These are phyloP conservation scores for Protula sp. DNA, from an alignment of 2,888 invertebrate species.

Conservation along the genomic window DNA sequence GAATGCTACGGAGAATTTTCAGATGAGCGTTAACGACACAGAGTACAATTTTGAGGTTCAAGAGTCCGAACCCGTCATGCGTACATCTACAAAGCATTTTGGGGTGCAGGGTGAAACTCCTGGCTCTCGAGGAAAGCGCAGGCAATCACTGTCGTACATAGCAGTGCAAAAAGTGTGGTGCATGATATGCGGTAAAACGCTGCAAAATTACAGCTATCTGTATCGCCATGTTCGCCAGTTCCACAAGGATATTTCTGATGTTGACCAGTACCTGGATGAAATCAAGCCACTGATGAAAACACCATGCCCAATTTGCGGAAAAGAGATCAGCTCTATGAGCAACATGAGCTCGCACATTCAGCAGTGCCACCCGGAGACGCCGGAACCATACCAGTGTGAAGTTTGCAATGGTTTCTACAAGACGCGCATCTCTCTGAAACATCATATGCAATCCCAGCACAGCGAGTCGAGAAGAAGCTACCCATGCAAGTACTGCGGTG, in stretches of 20 bases:
- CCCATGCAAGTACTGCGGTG: slow-evolving; percentile 8
- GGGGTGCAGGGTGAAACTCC: no score
- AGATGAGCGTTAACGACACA: not conserved
- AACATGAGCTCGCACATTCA: slow-evolving; percentile 15
- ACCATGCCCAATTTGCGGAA: slow-evolving; percentile 15
- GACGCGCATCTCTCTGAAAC: slow-evolving; percentile 10
- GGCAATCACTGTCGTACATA: not conserved
- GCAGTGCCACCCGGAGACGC: slow-evolving; percentile 10
- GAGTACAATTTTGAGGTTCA: not conserved
- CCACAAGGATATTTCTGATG: slow-evolving; percentile 6
- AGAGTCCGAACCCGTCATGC: not conserved
- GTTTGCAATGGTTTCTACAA: slow-evolving; percentile 12
- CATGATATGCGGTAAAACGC: slow-evolving; percentile 8
- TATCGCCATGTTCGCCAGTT: slow-evolving; percentile 14
- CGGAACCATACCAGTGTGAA: slow-evolving; percentile 4
- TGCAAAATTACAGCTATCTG: slow-evolving; percentile 14
- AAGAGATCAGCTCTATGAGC: slow-evolving; percentile 6
- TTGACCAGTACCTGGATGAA: slow-evolving; percentile 14
- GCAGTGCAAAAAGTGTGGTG: slow-evolving; percentile 5
- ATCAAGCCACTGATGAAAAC: slow-evolving; percentile 16
- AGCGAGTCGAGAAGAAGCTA: not conserved
- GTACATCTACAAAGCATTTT: not conserved
- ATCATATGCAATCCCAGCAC: slow-evolving; percentile 15
- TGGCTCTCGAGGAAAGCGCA: not conserved
- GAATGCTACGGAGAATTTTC: not conserved